phyloP scores from a whole-genome alignment of 1,140 invertebrate genomes.

The Ostrea edulis region DNA sequence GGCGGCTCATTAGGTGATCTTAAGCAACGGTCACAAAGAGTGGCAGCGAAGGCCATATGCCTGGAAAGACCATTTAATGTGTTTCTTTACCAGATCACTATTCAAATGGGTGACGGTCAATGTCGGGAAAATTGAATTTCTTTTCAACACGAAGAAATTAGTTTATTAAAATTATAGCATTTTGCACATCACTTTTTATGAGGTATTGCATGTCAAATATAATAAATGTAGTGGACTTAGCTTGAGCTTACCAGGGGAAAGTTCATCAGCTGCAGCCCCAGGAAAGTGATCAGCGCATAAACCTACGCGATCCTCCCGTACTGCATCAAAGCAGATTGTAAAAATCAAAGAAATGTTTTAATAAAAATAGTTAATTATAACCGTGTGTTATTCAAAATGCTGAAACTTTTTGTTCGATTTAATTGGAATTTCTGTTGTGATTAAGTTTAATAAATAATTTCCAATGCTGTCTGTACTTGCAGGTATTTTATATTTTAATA shows the following conservation, averaged over 20 bases:
- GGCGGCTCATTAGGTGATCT: conserved; percentile 30
- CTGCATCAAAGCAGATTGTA: too few species aligned
- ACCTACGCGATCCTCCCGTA: not conserved
- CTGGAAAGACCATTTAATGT: conserved; percentile 20
- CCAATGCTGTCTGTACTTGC: too few species aligned
- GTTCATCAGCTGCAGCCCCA: not conserved
- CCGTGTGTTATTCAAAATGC: too few species aligned
- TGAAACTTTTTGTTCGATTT: too few species aligned
- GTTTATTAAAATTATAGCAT: conserved; percentile 34
- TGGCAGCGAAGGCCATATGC: conserved; percentile 23
- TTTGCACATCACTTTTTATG: conserved; percentile 39
- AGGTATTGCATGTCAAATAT: conserved; percentile 3
- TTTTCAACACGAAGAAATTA: conserved; percentile 9
- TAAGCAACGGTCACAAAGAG: not conserved
- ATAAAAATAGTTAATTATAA: too few species aligned
- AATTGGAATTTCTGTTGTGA: too few species aligned
- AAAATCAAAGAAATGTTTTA: too few species aligned
- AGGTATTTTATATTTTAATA: too few species aligned
- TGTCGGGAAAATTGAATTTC: conserved; percentile 11
- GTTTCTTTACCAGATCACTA: conserved; percentile 28
- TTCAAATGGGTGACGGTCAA: conserved; percentile 24
- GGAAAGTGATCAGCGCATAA: not conserved
- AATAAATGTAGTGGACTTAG: not conserved
- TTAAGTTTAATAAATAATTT: too few species aligned
- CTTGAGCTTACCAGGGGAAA: not conserved